Conservation (phyloP, 2,888 invertebrate species). For the Pammene fasciana region DNA sequence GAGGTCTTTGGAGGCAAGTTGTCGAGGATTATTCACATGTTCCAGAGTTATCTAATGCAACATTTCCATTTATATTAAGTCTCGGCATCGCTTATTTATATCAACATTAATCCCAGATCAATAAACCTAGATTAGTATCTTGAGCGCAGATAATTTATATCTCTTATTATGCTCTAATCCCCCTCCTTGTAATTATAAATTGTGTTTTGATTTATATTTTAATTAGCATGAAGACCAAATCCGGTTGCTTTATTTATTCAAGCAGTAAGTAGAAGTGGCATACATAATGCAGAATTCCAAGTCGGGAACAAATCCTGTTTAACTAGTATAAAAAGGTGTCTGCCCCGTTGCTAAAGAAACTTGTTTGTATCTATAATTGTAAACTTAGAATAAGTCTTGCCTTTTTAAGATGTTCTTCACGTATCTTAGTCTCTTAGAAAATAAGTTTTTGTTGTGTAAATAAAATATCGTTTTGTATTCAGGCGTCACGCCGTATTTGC, state of each 20-base stretch:
- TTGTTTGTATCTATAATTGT: constrained; percentile 6
- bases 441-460: constrained; percentile 11
- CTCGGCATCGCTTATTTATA: background rate
- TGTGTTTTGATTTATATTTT: background rate
- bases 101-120: background rate
- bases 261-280: background rate
- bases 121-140: background rate
- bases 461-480: constrained; percentile 31
- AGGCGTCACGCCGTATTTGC: constrained; percentile 36
- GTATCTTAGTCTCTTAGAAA: background rate
- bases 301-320: background rate
- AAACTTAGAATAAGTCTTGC: background rate
- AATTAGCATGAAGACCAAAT: background rate
- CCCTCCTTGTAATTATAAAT: background rate
- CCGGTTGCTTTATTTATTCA: background rate
- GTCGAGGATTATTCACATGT: constrained; percentile 22
- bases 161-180: background rate
- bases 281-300: background rate
- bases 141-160: background rate
- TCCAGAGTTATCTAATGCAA: constrained; percentile 7
- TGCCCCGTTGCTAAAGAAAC: constrained; percentile 1
- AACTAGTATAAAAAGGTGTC: constrained; percentile 15
- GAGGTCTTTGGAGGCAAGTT: constrained; percentile 19
- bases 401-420: constrained; percentile 6
- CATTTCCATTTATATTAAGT: background rate